Evolutionary conservation across 2,797 vertebrate species (phyloP).

Genomic region (Aphelocoma californica): DNA sequence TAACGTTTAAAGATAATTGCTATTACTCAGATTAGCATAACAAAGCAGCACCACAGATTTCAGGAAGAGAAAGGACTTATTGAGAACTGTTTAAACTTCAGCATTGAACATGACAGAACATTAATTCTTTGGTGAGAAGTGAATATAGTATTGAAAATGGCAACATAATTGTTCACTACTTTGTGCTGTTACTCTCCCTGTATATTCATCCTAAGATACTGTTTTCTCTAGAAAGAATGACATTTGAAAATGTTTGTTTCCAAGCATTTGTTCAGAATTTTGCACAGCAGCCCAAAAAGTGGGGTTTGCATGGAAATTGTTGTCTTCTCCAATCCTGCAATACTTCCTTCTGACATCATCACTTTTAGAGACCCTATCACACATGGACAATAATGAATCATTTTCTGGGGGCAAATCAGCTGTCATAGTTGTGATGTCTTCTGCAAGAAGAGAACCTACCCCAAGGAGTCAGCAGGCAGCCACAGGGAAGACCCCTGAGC

Average conservation of each 20-base stretch:
- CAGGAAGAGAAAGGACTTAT: neutral
- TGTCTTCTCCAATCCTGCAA: neutral
- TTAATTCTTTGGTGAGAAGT: neutral
- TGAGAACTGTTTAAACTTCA: neutral
- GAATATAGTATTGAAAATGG: neutral
- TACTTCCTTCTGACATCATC: neutral
- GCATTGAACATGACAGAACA: neutral
- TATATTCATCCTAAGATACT: neutral
- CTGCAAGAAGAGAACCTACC: neutral
- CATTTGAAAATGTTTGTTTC: neutral
- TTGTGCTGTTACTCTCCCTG: neutral
- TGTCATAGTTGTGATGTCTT: neutral
- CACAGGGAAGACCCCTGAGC: neutral
- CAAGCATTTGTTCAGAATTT: neutral
- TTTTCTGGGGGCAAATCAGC: neutral
- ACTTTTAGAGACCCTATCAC: neutral
- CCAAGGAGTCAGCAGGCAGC: neutral
- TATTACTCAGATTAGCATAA: conserved; percentile 62
- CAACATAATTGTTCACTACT: neutral
- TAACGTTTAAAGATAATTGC: conserved; percentile 53
- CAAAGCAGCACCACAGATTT: neutral
- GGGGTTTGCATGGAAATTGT: neutral
- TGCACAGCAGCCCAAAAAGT: neutral
- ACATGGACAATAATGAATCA: neutral
- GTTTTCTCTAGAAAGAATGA: neutral